phyloP scores from a whole-genome alignment of 2,113 vertebrate genomes.

The Nerophis ophidion region DNA sequence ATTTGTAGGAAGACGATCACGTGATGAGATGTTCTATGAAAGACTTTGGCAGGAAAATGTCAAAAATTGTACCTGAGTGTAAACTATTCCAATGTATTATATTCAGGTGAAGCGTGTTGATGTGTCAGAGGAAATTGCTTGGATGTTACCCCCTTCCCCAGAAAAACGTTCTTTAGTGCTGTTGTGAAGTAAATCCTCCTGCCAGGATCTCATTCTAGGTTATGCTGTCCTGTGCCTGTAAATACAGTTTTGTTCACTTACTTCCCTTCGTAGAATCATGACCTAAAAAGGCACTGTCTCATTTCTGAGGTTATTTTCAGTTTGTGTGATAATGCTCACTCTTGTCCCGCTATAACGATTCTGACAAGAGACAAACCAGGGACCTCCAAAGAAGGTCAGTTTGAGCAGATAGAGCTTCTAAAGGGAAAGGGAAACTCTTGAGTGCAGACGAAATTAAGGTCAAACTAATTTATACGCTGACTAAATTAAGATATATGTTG shows the following conservation, averaged over 20 bases:
- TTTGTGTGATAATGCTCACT: slow-evolving; percentile 89
- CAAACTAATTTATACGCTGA: neutral
- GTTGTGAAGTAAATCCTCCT: slow-evolving; percentile 17
- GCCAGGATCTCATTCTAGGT: slow-evolving; percentile 39
- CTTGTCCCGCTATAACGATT: slow-evolving; percentile 52
- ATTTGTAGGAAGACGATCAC: neutral
- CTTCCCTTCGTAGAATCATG: slow-evolving; percentile 80
- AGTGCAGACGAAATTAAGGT: neutral
- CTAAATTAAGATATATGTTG: neutral
- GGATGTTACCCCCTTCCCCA: slow-evolving; percentile 18
- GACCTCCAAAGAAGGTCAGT: slow-evolving; percentile 37
- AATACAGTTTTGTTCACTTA: slow-evolving; percentile 72
- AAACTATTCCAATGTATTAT: slow-evolving; percentile 28
- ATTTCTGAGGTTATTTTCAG: slow-evolving; percentile 95
- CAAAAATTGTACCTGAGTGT: slow-evolving; percentile 17
- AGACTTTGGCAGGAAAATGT: neutral
- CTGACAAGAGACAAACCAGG: slow-evolving; percentile 41
- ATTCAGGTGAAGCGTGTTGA: slow-evolving; percentile 26
- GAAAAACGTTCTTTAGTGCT: neutral
- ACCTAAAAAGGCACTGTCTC: slow-evolving; percentile 90
- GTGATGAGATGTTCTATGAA: slow-evolving; percentile 4
- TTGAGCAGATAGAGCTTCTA: slow-evolving; percentile 51
- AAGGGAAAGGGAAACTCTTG: neutral
- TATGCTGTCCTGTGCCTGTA: slow-evolving; percentile 58
- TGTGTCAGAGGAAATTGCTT: slow-evolving; percentile 25